A percentile compares a stretch with the other conserved stretches of the same genome.
phyloP scores from a whole-genome alignment of 2,888 invertebrate species.

The Zonitis immaculata region DNA sequence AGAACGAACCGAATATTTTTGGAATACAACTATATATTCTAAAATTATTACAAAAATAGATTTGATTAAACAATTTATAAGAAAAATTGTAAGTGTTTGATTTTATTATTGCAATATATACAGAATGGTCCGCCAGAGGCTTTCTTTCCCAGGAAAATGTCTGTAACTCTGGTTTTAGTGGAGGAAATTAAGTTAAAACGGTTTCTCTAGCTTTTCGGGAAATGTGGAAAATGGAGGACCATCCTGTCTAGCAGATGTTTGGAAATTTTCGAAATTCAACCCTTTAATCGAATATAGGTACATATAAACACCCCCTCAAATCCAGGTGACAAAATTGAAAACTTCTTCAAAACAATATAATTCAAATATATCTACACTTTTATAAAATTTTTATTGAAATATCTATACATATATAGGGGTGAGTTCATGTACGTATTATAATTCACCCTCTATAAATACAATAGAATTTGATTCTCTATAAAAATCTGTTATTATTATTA shows the following conservation, averaged over 20 bases:
- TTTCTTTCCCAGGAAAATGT: too few relatives aligned
- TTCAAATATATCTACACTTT: neutral
- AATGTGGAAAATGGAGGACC: too few relatives aligned
- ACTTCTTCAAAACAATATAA: conserved; percentile 10
- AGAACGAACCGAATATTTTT: too few relatives aligned
- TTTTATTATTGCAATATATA: too few relatives aligned
- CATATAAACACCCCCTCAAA: neutral
- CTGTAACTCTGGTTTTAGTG: too few relatives aligned
- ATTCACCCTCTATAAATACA: neutral
- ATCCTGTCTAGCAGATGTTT: neutral
- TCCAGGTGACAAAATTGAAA: conserved; percentile 14
- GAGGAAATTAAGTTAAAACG: too few relatives aligned
- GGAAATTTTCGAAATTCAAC: neutral
- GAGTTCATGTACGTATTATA: conserved; percentile 8
- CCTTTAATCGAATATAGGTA: neutral
- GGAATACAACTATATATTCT: too few relatives aligned
- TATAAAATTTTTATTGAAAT: neutral
- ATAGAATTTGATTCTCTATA: neutral
- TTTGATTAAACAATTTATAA: too few relatives aligned
- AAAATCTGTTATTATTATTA: too few relatives aligned
- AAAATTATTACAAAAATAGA: neutral
- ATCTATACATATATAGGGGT: conserved; percentile 1
- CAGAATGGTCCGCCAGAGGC: too few relatives aligned
- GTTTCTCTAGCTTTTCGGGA: too few relatives aligned
- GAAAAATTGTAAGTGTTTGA: too few relatives aligned